These are phyloP conservation scores for Cephalopterus ornatus DNA, from an alignment of 2,113 vertebrate genomes.

Conservation along the genomic window DNA sequence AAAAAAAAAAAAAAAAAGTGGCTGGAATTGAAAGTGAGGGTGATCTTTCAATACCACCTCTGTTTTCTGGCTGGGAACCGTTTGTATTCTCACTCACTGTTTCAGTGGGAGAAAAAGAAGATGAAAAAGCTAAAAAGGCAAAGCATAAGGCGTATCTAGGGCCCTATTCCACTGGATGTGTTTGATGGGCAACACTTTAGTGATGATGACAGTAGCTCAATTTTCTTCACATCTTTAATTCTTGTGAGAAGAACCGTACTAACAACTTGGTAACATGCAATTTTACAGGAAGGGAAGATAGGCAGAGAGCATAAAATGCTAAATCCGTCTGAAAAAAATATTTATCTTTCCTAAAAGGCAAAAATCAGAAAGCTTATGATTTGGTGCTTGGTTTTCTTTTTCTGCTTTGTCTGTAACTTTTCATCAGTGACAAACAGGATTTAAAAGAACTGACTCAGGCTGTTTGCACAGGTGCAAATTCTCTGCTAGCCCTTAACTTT, in stretches of 20 bases:
- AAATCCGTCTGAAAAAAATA: background rate
- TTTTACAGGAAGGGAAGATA: background rate
- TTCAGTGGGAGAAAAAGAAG: background rate
- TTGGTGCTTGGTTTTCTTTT: background rate
- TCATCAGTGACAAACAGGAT: background rate
- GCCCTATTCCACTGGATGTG: background rate
- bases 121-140: background rate
- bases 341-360: background rate
- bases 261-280: background rate
- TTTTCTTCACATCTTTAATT: background rate
- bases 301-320: background rate
- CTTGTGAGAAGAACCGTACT: background rate
- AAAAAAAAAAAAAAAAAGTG: background rate
- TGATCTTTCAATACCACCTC: background rate
- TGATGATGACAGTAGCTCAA: background rate
- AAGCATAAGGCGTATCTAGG: background rate
- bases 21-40: background rate
- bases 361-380: background rate
- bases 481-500: background rate
- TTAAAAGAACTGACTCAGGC: background rate
- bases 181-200: background rate
- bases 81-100: background rate
- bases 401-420: background rate
- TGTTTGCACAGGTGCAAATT: background rate
- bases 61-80: background rate